Percentiles rank a stretch among this genome's conserved stretches.
Evolutionary conservation across 2,797 vertebrate genomes (phyloP).

Genomic region (Chanos chanos): DNA sequence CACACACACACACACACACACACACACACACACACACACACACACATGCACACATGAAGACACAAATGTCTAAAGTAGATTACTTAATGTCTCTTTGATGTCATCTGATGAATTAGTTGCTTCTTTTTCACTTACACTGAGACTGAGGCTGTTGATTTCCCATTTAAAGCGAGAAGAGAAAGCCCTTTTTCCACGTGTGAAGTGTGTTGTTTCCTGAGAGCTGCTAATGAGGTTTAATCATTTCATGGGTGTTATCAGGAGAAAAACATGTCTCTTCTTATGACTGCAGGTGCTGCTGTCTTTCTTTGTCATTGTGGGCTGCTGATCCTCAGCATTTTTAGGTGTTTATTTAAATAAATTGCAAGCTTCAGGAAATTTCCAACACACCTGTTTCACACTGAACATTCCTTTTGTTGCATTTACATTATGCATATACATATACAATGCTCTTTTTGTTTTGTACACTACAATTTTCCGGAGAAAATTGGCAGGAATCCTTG

Average conservation of each 20-base stretch:
- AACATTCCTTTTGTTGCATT: too few relatives aligned
- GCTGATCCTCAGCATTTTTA: background rate
- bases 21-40: constrained; percentile 20
- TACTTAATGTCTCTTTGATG: too few relatives aligned
- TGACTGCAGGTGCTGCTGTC: background rate
- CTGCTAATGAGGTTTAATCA: constrained; percentile 63
- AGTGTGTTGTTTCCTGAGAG: constrained; percentile 54
- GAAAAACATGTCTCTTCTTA: constrained; percentile 19
- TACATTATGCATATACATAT: too few relatives aligned
- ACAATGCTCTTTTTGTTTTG: too few relatives aligned
- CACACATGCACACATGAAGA: too few relatives aligned
- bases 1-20: background rate
- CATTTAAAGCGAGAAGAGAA: constrained; percentile 42
- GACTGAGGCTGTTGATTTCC: background rate
- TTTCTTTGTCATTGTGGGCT: background rate
- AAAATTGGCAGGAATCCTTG: constrained; percentile 9
- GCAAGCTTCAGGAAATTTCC: constrained; percentile 15
- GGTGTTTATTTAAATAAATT: background rate
- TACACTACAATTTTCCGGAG: too few relatives aligned
- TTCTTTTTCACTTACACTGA: too few relatives aligned
- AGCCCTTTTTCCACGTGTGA: constrained; percentile 56
- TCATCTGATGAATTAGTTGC: too few relatives aligned
- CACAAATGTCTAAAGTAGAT: too few relatives aligned
- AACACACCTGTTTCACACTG: background rate
- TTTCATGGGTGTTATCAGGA: constrained; percentile 48